Base-by-base conservation (phyloP, 2,113 vertebrate genomes). In the Merops nubicus region DNA sequence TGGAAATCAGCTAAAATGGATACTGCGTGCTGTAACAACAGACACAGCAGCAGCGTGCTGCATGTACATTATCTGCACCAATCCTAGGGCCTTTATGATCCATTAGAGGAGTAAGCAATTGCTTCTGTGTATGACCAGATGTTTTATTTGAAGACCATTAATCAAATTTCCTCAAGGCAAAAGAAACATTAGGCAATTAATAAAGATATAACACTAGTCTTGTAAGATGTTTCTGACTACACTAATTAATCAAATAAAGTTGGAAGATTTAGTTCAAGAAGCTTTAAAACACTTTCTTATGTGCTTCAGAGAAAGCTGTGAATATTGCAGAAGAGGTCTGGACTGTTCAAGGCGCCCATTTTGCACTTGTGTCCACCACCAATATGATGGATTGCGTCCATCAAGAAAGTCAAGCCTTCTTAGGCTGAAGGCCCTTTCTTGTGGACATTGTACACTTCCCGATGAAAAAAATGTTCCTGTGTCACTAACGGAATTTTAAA, bases 151-250 rank as follows among this genome's bases (percentile, higher is more conserved):
- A 72, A 82, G 47, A 33, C 68, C 81, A 79, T 95, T 84, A 94
- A 96, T 93, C 87, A 93, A 78, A 93, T 93, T 84, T 96, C 91
- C 77, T n/a, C 72, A 88, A 83, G 75, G 91, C 85, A 93, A 85
- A 90, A 77, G 70, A 93, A 86, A 87, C 68, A 86, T 81, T 76
- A 84, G 36, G 28, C 50, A 92, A 86, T 95, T 91, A 95, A 94
- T 91, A 83, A 82, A 89, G 86, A 84, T 74, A 47, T 65, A 93
- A 74, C 48, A 36, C 67, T 29, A 40, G 70, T 45, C 86, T 91
- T 85, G 48, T 64, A 91, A 91, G 75, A 91, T 48, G 6, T 3
- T 69, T 85, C 77, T 82, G 48, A 81, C 70, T 81, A 78, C 29
- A 47, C 47, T 86, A 92, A 97, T 97, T 95, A 79, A 95, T 95